Base-by-base conservation (phyloP, 2,888 invertebrate genomes). In the Torymus auratus region DNA sequence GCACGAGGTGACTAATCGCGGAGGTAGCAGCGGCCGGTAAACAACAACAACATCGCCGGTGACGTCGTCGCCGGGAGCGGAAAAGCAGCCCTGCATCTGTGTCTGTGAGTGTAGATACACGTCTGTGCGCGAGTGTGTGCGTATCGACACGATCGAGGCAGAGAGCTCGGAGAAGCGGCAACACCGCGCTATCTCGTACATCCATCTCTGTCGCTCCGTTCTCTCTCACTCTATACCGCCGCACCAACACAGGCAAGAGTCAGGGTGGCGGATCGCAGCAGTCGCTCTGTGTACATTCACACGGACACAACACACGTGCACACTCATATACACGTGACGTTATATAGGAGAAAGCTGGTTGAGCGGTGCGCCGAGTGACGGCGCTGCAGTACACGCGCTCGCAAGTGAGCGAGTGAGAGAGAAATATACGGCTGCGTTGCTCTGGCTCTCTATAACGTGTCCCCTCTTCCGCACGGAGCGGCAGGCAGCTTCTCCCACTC, bases 281-380 rank as follows among this genome's bases (percentile, higher is more conserved):
- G 50, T 55, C 68, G 12, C 20, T 10, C 61, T 13, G 58, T 17
- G 41, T 41, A 41, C 12, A 41, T 17, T 4, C 28, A 62, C 41
- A 52, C 17, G 13, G n/a, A 52, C 41, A 17, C 65, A 64, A 17
- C 5, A 20, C 17, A 52, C 68, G 15, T 53, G 28, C n/a, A 72
- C 53, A 52, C 52, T 12, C n/a, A n/a, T 14, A n/a, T 11, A 60
- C n/a, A 87, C 86, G 84, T 28, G 83, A 84, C 85, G 84, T 87
- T 87, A 88, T 87, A 71, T 17, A 20, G 17, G 23, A 28, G 23
- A 17, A 55, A 50, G 41, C 64, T 15, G 17, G 62, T 70, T 28
- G 1, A 86, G 86, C 86, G 3, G 58, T 86, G 86, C 86, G 86
- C 87, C 87, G 88, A 87, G 85, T 14, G 86, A 87, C 86, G 88